Percentiles rank a stretch among this genome's conserved stretches.
phyloP scores from a whole-genome alignment of 2,888 invertebrate genomes.

The Cerceris ruficornis region DNA sequence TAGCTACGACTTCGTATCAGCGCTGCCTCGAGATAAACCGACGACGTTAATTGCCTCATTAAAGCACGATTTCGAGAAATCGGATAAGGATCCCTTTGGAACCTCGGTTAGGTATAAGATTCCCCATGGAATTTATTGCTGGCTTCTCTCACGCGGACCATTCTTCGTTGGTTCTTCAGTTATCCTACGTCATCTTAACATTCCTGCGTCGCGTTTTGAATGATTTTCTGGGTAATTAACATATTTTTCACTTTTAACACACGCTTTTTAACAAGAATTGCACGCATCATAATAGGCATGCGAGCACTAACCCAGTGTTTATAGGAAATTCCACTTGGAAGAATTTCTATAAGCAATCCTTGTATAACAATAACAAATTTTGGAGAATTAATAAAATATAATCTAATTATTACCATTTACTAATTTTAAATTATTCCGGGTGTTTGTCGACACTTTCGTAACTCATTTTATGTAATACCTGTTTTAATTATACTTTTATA shows the following conservation, averaged over 20 bases:
- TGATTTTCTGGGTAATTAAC: not conserved
- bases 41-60: conserved; percentile 26
- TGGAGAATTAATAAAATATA: no score
- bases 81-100: conserved; percentile 19
- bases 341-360: no score
- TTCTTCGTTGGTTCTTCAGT: conserved; percentile 5
- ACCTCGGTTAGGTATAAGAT: conserved; percentile 6
- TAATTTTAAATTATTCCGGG: no score
- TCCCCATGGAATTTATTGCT: conserved; percentile 21
- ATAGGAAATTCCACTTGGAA: no score
- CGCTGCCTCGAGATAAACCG: conserved; percentile 5
- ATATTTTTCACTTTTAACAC: not conserved
- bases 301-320: not conserved
- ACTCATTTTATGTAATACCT: no score
- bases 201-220: not conserved
- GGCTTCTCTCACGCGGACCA: conserved; percentile 2
- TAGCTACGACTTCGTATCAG: not conserved
- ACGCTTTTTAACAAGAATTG: not conserved
- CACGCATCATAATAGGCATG: not conserved
- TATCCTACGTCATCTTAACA: conserved; percentile 2
- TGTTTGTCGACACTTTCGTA: no score
- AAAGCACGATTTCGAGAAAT: conserved; percentile 25
- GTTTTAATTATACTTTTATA: no score
- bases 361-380: no score
- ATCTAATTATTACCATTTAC: no score